Evolutionary conservation across 2,888 invertebrate genomes (phyloP), one percentile per base, ranked within the genome.

Genomic region (Horisme vitalbata): DNA sequence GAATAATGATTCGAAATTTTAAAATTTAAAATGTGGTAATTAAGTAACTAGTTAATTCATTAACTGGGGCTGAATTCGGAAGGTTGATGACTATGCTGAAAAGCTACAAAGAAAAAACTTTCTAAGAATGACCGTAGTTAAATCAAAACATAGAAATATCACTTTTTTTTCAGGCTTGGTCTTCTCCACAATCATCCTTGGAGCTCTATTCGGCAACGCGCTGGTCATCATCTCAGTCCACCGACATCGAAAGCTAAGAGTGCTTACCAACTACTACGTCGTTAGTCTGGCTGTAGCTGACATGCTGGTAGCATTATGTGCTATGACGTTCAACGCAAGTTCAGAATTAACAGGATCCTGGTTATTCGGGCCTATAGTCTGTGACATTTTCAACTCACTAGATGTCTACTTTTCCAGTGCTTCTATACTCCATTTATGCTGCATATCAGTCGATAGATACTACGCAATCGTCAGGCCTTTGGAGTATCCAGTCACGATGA

Each of bases 221-320:
- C 91, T 98, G 58, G 98, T 98, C 65, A 96, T 97, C 63, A 94
- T 95, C 56, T 94, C 94, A 65, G 96, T 96, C 14, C 93, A 95
- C 59, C 91, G 95, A 31, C 95, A 96, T 75, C 91, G 96, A 30
- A 94, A 95, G 64, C 91, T 97, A 1, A 91, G 97, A 32, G 96
- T 96, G 55, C 95, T 97, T 71, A 98, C 98, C 36, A 98, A 98
- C 83, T 97, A 97, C 81, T 98, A 98, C 91, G 97, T 98, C 58
- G 98, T 98, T 63, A 97, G 97, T 38, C 84, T 98, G 48, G 98
- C 98, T 1, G 94, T 97, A 67, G 98, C 98, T 24, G 98, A 98
- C 72, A 95, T 98, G 90, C 90, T 98, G 53, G 97, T 98, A 32
- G 97, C 97, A 0, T 83, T 96, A 45, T 95, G 96, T 72, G 97